Conservation (phyloP, 1,140 invertebrate genomes). For the Zelostemma sp. region DNA sequence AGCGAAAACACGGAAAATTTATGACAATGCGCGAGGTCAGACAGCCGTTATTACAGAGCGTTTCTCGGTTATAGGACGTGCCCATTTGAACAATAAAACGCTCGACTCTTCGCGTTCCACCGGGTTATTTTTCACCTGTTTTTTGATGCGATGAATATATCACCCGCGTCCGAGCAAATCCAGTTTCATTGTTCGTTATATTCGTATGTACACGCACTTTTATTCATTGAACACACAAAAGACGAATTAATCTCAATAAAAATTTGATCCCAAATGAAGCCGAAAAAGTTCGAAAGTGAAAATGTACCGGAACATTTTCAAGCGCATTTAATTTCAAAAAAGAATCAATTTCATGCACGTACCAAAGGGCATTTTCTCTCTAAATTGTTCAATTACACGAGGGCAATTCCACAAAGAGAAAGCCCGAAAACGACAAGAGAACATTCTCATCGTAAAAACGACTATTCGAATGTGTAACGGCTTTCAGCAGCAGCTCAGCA, state of each 20-base stretch:
- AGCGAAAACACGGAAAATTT: conserved; percentile 14
- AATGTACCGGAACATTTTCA: no score
- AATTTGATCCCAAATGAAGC: no score
- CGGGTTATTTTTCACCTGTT: conserved; percentile 24
- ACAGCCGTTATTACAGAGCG: conserved; percentile 30
- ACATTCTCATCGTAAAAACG: conserved; percentile 28
- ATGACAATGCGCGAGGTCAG: conserved; percentile 31
- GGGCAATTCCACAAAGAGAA: conserved; percentile 22
- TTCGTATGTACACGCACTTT: conserved; percentile 8
- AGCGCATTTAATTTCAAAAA: background rate
- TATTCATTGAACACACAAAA: conserved; percentile 2
- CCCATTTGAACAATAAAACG: conserved; percentile 22
- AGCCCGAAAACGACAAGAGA: conserved; percentile 14
- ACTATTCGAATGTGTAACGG: conserved; percentile 30
- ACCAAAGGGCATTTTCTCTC: background rate
- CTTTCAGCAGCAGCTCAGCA: conserved; percentile 25
- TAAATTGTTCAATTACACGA: background rate
- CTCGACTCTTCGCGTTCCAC: conserved; percentile 2
- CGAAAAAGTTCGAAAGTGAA: no score
- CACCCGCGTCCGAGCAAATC: conserved; percentile 9
- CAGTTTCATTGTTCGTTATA: conserved; percentile 11
- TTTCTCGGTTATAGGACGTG: conserved; percentile 14
- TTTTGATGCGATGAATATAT: conserved; percentile 27
- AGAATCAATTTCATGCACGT: background rate
- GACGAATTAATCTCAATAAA: background rate